Evolutionary conservation across 2,888 invertebrate species (phyloP), one percentile per base, ranked within the genome.

Genomic region (Miltochrista miniata): DNA sequence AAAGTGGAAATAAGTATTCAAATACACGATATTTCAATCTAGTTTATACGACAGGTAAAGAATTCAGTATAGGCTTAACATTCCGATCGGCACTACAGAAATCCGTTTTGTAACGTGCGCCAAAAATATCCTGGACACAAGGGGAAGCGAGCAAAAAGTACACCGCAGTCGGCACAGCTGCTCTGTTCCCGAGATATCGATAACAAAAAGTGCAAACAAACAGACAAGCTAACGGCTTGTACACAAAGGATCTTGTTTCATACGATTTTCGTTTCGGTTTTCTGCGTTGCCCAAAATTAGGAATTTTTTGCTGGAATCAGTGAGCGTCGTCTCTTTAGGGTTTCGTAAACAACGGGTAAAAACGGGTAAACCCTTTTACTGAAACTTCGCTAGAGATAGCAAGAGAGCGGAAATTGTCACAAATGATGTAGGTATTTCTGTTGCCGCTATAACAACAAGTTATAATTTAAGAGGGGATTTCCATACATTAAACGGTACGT

Each of bases 161-260:
- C 48, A 55, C 34, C 44, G 31, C 45, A 46, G 37, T 68, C 70
- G 66, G 65, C 83, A 74, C 88, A 88, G 88, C 88, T 87, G 89
- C 78, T 81, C 67, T 74, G 76, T 81, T 85, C 83, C 84, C 75
- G 79, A 82, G 85, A 83, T 87, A 89, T 87, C 85, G 84, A 81
- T 85, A 80, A 81, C 86, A 87, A 87, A 83, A 81, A 79, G 78
- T 72, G 79, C 70, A 83, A 67, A 74, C 74, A 74, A 79, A 84
- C 79, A 73, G 68, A 75, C 74, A 68, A 64, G 62, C 71, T 78
- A 79, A 77, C 74, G 81, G 72, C 70, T 70, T 72, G 77, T 76
- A 70, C 76, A 80, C 72, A 76, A 69, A 62, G 64, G 57, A 61
- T 66, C 54, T 48, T 47, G 56, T 66, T 64, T 54, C 59, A 56